Evolutionary conservation across 2,797 vertebrate species (phyloP).

Genomic region (Hapalemur alaotrensis): DNA sequence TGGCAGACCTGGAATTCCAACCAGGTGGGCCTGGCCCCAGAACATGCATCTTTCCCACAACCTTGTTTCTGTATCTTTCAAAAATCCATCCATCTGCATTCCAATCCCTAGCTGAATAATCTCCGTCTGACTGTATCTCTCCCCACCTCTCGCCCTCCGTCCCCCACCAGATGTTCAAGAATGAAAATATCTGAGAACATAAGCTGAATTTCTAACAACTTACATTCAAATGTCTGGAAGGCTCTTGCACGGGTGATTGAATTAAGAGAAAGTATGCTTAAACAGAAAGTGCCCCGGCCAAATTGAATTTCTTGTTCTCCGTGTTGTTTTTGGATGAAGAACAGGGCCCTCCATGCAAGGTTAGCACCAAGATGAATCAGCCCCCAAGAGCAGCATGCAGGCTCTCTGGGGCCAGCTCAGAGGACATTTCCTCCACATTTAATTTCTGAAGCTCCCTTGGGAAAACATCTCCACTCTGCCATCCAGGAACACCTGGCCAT

Average conservation of each 20-base stretch:
- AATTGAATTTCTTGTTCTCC: conserved; percentile 83
- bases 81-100: not conserved
- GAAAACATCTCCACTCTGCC: conserved; percentile 68
- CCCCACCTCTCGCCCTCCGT: not conserved
- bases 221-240: not conserved
- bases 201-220: conserved; percentile 6
- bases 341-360: conserved; percentile 75
- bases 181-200: conserved; percentile 52
- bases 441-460: conserved; percentile 27
- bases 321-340: conserved; percentile 88
- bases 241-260: conserved; percentile 83
- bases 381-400: not conserved
- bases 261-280: conserved; percentile 85
- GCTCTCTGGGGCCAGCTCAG: not conserved
- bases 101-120: not conserved
- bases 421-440: conserved; percentile 42
- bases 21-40: not conserved
- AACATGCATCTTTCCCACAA: not conserved
- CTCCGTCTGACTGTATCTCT: not conserved
- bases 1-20: not conserved
- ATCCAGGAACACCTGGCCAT: not conserved
- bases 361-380: conserved; percentile 67
- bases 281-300: conserved; percentile 86
- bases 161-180: not conserved
- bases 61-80: not conserved